phyloP scores from a whole-genome alignment of 2,888 invertebrate species.

The Tubiluchus corallicola region DNA sequence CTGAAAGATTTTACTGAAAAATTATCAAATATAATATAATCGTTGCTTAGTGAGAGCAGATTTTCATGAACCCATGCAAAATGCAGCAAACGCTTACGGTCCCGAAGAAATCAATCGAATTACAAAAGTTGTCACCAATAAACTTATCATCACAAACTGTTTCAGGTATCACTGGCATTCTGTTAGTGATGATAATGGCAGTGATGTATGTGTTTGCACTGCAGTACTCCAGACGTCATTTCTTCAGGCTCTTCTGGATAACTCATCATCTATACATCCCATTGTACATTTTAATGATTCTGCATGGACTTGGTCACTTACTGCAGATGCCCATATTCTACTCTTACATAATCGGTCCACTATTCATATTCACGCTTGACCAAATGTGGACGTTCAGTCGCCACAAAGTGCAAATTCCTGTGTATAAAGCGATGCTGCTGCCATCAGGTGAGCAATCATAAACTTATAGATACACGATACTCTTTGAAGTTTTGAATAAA shows the following conservation, averaged over 20 bases:
- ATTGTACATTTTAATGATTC: conserved; percentile 36
- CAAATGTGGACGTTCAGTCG: conserved; percentile 36
- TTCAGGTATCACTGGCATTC: conserved; percentile 38
- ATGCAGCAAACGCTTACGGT: too few species aligned
- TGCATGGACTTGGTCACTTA: conserved; percentile 40
- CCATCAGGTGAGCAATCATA: too few species aligned
- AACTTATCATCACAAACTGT: too few species aligned
- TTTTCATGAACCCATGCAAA: too few species aligned
- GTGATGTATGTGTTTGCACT: conserved; percentile 40
- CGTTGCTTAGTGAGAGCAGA: too few species aligned
- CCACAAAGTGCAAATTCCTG: conserved; percentile 39
- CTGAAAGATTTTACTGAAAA: too few species aligned
- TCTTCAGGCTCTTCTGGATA: conserved; percentile 40
- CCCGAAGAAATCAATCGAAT: not conserved
- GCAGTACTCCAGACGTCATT: conserved; percentile 34
- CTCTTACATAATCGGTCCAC: conserved; percentile 38
- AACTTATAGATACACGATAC: too few species aligned
- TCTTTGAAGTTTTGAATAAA: too few species aligned
- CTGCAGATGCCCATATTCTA: conserved; percentile 37
- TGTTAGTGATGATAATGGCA: conserved; percentile 35
- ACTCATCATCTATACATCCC: conserved; percentile 39
- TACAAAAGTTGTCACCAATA: not conserved
- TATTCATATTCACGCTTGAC: conserved; percentile 37
- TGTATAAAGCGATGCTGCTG: conserved; percentile 36
- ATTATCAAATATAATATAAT: too few species aligned